Conservation (phyloP, 2,888 invertebrate species). For the Folsomia candida region DNA sequence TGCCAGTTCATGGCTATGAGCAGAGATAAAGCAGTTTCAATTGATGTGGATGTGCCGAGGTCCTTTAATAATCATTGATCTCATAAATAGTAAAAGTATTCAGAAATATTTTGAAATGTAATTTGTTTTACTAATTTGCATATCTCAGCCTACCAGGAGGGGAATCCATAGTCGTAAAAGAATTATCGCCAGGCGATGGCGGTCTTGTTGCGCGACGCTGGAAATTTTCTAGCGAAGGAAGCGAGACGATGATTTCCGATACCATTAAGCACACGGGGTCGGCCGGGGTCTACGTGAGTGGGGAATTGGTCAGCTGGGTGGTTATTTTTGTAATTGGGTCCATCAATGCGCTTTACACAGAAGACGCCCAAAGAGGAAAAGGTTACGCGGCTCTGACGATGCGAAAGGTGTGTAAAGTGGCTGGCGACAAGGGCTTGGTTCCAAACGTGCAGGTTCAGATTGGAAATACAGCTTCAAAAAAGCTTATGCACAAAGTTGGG, state of each 20-base stretch:
- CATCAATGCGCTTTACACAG: conserved; percentile 11
- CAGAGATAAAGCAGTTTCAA: background rate
- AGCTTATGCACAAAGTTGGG: conserved; percentile 1
- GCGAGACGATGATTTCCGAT: background rate
- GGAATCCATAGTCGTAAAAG: background rate
- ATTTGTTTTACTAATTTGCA: too few species aligned
- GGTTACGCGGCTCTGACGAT: conserved; percentile 5
- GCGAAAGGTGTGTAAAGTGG: conserved; percentile 7
- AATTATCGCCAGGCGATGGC: background rate
- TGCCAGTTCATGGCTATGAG: conserved; percentile 10
- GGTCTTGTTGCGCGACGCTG: background rate
- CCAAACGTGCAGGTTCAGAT: conserved; percentile 8
- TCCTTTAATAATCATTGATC: background rate
- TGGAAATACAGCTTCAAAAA: background rate
- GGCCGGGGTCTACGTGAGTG: conserved; percentile 7
- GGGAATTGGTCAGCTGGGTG: background rate
- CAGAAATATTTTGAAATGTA: too few species aligned
- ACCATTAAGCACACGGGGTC: background rate
- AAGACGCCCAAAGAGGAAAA: background rate
- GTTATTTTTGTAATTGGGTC: conserved; percentile 8
- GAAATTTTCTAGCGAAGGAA: background rate
- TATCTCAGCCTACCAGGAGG: background rate
- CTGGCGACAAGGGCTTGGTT: background rate
- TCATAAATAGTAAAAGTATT: too few species aligned
- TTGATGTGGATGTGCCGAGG: background rate